phyloP scores from a whole-genome alignment of 2,888 invertebrate genomes.

The Leptinotarsa tumamoca region DNA sequence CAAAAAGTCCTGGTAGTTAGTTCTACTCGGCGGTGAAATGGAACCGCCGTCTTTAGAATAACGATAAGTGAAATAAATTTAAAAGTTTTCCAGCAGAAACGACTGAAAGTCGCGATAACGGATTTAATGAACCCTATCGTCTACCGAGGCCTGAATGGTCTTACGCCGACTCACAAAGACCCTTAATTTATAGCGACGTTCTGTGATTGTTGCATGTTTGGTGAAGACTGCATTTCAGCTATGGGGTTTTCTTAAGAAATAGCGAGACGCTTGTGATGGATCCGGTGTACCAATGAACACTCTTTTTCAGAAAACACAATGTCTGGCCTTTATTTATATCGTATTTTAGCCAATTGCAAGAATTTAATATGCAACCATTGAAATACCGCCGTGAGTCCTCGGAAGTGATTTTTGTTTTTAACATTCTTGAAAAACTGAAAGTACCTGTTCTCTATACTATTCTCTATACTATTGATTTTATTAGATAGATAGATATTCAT shows the following conservation, averaged over 20 bases:
- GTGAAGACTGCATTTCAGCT: constrained; percentile 34
- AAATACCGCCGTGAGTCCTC: no score
- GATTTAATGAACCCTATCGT: constrained; percentile 67
- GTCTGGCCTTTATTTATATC: no score
- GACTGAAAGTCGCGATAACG: constrained; percentile 64
- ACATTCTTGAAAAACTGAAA: no score
- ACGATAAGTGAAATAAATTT: constrained; percentile 67
- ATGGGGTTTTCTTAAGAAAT: background rate
- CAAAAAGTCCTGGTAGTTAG: constrained; percentile 46
- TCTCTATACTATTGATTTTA: no score
- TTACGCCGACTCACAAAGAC: constrained; percentile 61
- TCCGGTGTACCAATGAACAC: no score
- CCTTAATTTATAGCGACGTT: constrained; percentile 62
- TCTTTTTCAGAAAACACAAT: no score
- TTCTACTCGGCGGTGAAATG: constrained; percentile 48
- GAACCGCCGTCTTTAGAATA: constrained; percentile 58
- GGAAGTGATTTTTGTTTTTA: no score
- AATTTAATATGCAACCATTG: no score
- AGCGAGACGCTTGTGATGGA: no score
- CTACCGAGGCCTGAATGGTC: constrained; percentile 60
- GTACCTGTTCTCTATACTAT: no score
- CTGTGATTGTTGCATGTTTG: constrained; percentile 64
- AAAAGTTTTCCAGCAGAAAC: constrained; percentile 63
- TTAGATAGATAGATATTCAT: no score
- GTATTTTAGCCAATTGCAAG: no score